These are phyloP conservation scores for Prinia subflava DNA, from an alignment of 2,113 vertebrate species.

Conservation along the genomic window DNA sequence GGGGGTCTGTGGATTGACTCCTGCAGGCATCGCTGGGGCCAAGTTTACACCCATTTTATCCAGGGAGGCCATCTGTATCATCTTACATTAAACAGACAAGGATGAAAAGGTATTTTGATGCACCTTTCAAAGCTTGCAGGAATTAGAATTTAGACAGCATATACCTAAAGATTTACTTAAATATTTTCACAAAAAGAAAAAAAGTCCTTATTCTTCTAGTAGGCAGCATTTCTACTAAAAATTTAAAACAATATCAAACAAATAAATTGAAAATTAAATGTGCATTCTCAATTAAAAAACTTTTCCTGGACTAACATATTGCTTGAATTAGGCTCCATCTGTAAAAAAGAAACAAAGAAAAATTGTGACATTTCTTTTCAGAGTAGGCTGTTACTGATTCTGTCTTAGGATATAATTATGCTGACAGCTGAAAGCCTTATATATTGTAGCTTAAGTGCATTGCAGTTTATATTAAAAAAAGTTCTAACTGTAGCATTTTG, in stretches of 20 bases:
- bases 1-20: not conserved
- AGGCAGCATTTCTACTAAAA: not conserved
- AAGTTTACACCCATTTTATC: not conserved
- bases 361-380: slow-evolving; percentile 55
- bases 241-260: not conserved
- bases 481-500: slow-evolving; percentile 13
- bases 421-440: slow-evolving; percentile 45
- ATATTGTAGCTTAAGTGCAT: not conserved
- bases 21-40: not conserved
- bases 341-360: slow-evolving; percentile 37
- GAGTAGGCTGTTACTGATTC: slow-evolving; percentile 50
- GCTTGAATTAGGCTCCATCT: not conserved
- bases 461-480: not conserved
- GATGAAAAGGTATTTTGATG: not conserved
- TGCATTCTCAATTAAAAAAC: not conserved
- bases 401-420: slow-evolving; percentile 51
- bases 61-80: not conserved
- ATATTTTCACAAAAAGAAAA: not conserved
- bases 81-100: not conserved
- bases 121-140: not conserved
- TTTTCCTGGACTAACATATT: not conserved
- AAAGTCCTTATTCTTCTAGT: not conserved
- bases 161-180: not conserved
- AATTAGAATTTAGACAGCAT: not conserved
- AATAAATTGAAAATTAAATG: not conserved